phyloP scores from a whole-genome alignment of 2,888 invertebrate species.

The Drosophila siamana region DNA sequence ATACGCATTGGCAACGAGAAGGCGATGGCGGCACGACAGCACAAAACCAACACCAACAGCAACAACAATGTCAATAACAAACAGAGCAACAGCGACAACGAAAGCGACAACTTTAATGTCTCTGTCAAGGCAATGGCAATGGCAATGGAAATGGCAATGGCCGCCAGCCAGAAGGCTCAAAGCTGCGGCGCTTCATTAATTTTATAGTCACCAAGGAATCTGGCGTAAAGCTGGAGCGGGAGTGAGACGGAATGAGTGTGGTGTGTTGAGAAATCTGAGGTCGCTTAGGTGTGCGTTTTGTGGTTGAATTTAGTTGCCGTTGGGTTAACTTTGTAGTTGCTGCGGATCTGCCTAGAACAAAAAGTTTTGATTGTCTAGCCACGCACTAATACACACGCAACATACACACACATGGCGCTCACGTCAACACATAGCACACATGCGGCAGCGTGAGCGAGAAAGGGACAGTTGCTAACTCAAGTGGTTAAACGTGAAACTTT shows the following conservation, averaged over 20 bases:
- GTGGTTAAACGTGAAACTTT: constrained; percentile 79
- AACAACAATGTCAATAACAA: constrained; percentile 28
- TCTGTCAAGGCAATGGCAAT: constrained; percentile 52
- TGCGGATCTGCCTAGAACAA: constrained; percentile 39
- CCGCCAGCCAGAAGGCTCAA: constrained; percentile 57
- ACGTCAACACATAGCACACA: constrained; percentile 5
- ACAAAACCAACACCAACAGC: constrained; percentile 18
- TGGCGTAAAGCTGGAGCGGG: not conserved
- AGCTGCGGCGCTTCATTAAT: constrained; percentile 77
- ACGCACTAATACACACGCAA: constrained; percentile 52
- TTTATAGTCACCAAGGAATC: constrained; percentile 60
- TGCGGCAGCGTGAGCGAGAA: constrained; percentile 19
- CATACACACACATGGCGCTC: constrained; percentile 12
- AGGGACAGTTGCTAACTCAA: constrained; percentile 58
- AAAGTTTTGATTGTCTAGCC: constrained; percentile 78
- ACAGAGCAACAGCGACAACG: constrained; percentile 15
- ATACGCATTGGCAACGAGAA: constrained; percentile 65
- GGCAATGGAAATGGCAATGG: constrained; percentile 9
- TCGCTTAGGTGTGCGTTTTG: constrained; percentile 40
- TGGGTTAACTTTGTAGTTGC: constrained; percentile 69
- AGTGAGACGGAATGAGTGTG: not conserved
- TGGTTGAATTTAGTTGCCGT: constrained; percentile 35
- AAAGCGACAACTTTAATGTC: constrained; percentile 70
- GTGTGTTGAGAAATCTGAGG: constrained; percentile 34
- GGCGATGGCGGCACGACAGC: constrained; percentile 21